Conservation (phyloP, 1,140 invertebrate species). For the Dryas iulia region DNA sequence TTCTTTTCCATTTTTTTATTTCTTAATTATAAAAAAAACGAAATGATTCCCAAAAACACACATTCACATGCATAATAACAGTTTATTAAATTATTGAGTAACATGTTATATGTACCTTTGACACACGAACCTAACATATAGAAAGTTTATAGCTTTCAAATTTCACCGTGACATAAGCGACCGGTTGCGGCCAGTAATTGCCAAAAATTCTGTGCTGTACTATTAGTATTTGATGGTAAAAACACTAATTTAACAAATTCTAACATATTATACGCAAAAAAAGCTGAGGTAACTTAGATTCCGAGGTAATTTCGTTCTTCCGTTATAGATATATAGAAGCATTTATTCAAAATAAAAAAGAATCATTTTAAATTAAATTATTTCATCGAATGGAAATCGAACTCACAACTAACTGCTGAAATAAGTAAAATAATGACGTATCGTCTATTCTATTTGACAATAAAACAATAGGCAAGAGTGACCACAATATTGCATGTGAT, state of each 20-base stretch:
- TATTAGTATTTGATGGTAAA: neutral
- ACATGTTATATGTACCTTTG: slow-evolving; percentile 20
- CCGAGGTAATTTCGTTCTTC: too few relatives aligned
- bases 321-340: too few relatives aligned
- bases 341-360: too few relatives aligned
- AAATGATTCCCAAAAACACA: neutral
- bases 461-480: neutral
- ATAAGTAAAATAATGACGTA: too few relatives aligned
- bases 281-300: too few relatives aligned
- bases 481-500: neutral
- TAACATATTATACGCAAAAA: too few relatives aligned
- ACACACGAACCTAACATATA: slow-evolving; percentile 34
- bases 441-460: too few relatives aligned
- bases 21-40: neutral
- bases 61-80: neutral
- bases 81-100: slow-evolving; percentile 20
- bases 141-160: slow-evolving; percentile 46
- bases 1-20: too few relatives aligned
- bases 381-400: too few relatives aligned
- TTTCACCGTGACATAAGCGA: slow-evolving; percentile 35
- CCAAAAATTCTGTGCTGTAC: slow-evolving; percentile 26
- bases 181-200: slow-evolving; percentile 27
- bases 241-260: neutral
- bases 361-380: too few relatives aligned
- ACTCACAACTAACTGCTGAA: too few relatives aligned